Percentiles rank a stretch among this genome's conserved stretches.
These are phyloP conservation scores for Venustaconcha ellipsiformis DNA, from an alignment of 1,140 invertebrate species.

Conservation along the genomic window DNA sequence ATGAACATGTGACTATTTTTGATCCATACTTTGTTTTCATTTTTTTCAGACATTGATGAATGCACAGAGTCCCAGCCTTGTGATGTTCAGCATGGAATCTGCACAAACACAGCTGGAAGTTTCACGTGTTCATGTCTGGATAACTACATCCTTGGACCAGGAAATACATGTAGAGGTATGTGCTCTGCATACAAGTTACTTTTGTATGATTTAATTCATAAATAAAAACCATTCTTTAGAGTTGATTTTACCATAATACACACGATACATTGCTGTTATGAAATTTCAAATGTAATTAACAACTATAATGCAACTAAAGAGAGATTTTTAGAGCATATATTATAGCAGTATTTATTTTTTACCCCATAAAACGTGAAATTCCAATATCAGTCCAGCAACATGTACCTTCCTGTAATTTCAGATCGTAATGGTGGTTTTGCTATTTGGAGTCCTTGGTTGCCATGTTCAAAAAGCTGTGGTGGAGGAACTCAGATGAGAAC, in stretches of 20 bases:
- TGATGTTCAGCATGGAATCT: slow-evolving; percentile 59
- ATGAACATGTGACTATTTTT: too few relatives aligned
- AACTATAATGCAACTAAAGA: neutral
- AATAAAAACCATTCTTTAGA: slow-evolving; percentile 71
- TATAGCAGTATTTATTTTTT: neutral
- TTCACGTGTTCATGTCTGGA: slow-evolving; percentile 75
- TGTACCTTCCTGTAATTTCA: slow-evolving; percentile 3
- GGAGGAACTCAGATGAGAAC: slow-evolving; percentile 25
- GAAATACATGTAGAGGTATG: slow-evolving; percentile 33
- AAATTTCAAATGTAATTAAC: neutral
- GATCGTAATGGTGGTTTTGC: slow-evolving; percentile 29
- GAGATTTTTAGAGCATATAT: neutral
- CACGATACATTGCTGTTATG: slow-evolving; percentile 70
- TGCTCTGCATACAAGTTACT: slow-evolving; percentile 2
- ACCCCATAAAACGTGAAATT: neutral
- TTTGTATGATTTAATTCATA: slow-evolving; percentile 48
- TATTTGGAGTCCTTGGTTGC: slow-evolving; percentile 20
- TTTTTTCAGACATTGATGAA: slow-evolving; percentile 34
- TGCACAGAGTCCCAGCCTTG: slow-evolving; percentile 28
- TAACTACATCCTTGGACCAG: slow-evolving; percentile 34
- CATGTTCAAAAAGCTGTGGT: slow-evolving; percentile 45
- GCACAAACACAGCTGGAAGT: slow-evolving; percentile 87
- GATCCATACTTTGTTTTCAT: neutral
- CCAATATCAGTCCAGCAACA: neutral
- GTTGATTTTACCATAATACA: slow-evolving; percentile 71